Conservation (phyloP, 2,113 vertebrate species). For the Oncorhynchus keta region DNA sequence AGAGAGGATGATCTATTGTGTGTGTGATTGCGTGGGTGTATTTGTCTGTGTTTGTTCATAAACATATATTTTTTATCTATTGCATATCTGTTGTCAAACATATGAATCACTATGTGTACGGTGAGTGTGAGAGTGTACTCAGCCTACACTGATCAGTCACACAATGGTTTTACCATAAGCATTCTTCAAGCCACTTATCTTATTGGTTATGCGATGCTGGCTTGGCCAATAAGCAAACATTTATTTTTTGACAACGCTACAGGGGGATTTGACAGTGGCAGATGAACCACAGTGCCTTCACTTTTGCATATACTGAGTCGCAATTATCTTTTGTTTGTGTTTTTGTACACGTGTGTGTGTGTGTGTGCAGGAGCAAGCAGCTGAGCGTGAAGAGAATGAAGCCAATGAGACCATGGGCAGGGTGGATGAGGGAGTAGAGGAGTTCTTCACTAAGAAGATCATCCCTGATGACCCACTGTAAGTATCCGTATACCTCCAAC, state of each 20-base stretch:
- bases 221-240: too few species aligned
- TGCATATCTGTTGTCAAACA: neutral
- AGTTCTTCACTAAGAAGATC: conserved; percentile 94
- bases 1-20: neutral
- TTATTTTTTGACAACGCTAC: too few species aligned
- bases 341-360: neutral
- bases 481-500: conserved; percentile 61
- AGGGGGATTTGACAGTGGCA: neutral
- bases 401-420: conserved; percentile 83
- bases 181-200: too few species aligned
- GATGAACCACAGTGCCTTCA: conserved; percentile 22
- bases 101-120: neutral
- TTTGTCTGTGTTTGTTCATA: conserved; percentile 1
- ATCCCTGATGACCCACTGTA: conserved; percentile 84
- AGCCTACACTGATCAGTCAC: too few species aligned
- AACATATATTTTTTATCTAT: neutral
- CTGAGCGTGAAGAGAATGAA: conserved; percentile 79
- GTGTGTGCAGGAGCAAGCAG: conserved; percentile 80
- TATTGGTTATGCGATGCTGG: too few species aligned
- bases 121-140: too few species aligned
- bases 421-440: conserved; percentile 93
- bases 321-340: conserved; percentile 4
- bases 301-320: conserved; percentile 8
- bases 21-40: conserved; percentile 1
- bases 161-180: neutral